Conservation (phyloP, 2,113 vertebrate species). For the Collichthys lucidus region DNA sequence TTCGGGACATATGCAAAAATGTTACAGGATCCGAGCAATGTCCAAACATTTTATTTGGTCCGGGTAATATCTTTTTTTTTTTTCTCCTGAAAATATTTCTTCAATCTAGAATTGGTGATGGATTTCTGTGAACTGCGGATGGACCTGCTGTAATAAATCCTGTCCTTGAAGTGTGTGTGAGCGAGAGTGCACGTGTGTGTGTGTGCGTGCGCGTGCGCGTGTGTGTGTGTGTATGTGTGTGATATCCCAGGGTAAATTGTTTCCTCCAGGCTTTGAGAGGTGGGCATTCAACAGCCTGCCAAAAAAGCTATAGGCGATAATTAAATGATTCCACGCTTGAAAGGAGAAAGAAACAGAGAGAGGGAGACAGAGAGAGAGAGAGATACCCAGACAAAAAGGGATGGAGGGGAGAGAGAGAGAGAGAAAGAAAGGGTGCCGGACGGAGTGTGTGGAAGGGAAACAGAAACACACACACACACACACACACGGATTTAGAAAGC, state of each 20-base stretch:
- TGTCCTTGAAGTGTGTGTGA: constrained; percentile 68
- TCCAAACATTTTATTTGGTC: constrained; percentile 48
- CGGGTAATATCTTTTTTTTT: constrained; percentile 57
- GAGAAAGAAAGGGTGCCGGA: constrained; percentile 38
- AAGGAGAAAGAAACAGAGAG: constrained; percentile 82
- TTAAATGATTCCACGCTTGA: constrained; percentile 85
- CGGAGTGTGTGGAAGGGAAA: constrained; percentile 51
- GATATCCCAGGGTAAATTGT: constrained; percentile 83
- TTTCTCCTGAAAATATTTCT: constrained; percentile 55
- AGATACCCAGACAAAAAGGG: constrained; percentile 47
- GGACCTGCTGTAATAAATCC: constrained; percentile 83
- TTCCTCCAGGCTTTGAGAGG: constrained; percentile 87
- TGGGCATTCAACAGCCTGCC: constrained; percentile 87
- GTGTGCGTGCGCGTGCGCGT: constrained; percentile 4
- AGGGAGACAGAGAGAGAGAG: constrained; percentile 41
- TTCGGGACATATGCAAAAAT: constrained; percentile 61
- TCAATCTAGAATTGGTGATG: constrained; percentile 74
- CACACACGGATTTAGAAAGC: constrained; percentile 32
- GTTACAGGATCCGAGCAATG: constrained; percentile 24
- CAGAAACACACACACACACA: constrained; percentile 65
- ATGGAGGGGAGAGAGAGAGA: constrained; percentile 18
- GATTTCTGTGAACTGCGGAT: constrained; percentile 80
- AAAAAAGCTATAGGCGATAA: constrained; percentile 85
- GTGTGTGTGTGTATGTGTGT: constrained; percentile 54
- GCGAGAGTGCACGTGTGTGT: constrained; percentile 29